Conservation (phyloP, 2,888 invertebrate species). For the Spisula subtruncata region DNA sequence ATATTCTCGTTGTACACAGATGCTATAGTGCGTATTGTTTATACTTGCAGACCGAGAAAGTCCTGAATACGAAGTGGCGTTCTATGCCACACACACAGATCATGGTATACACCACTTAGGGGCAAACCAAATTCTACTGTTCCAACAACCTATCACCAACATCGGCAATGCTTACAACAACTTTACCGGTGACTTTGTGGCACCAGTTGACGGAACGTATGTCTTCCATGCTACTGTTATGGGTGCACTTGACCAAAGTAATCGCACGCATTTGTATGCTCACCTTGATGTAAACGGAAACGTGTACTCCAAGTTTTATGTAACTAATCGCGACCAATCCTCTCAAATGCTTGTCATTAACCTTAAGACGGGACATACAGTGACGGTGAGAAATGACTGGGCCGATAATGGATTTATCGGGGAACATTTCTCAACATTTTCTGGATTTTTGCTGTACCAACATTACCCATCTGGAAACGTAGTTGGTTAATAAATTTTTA, state of each 20-base stretch:
- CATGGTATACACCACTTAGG: background rate
- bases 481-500: background rate
- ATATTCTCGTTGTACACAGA: too few relatives aligned
- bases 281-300: background rate
- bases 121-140: background rate
- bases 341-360: background rate
- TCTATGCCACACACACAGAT: background rate
- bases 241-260: background rate
- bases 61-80: background rate
- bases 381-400: background rate
- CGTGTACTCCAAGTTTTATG: background rate
- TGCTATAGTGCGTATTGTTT: too few relatives aligned
- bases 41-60: background rate
- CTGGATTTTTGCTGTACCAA: conserved; percentile 19
- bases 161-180: conserved; percentile 16
- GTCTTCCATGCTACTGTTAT: background rate
- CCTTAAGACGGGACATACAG: background rate
- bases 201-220: background rate
- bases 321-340: background rate
- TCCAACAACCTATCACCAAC: background rate
- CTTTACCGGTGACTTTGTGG: background rate
- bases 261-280: background rate
- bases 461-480: background rate
- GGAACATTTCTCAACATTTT: conserved; percentile 8
- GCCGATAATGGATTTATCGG: background rate